Base-by-base conservation (phyloP, 2,888 invertebrate species). In the Oscheius myriophilus region DNA sequence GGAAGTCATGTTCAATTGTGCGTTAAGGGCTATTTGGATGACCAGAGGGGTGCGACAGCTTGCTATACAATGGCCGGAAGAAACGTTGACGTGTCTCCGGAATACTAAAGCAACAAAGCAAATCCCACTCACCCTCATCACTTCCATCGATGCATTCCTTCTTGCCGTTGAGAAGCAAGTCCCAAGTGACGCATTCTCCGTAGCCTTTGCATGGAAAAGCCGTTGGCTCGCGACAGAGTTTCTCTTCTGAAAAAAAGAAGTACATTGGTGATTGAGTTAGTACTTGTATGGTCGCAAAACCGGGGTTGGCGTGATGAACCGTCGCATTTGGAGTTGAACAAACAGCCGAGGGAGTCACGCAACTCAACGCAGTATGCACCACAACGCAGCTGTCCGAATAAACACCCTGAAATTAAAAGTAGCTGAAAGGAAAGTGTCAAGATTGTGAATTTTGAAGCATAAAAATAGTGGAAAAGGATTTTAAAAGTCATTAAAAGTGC, bases 121-220 rank as follows among this genome's bases (percentile, higher is more conserved):
- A 43, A 42, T 16, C 26, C 26, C 25, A 49, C 25, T 18, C 43
- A 79, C 82, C 84, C 72, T 84, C 82, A 72, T 86, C 86, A 58
- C 82, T 82, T 0, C 81, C 83, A 67, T 86, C 86, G 26, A 82
- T 71, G 63, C 86, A 86, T 71, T 86, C 82, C 33, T 72, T 70
- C 43, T 82, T 76, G 1, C 83, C 84, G 57, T 86, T 82, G 51
- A 79, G 58, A 12, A 86, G 75, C 83, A 83, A 85, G 49, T 76
- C 75, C 70, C 76, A 75, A n/a, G 80, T 54, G 18, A 86, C 81
- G 64, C 85, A 86, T 67, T 86, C 84, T 43, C 86, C 84, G 53
- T 86, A 86, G 21, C 83, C 85, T 58, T 81, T 80, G 58, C 86
- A 86, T 1, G 82, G 80, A 53, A 86, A 73, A 0, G 82, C 70